These are phyloP conservation scores for Myotis myotis DNA, from an alignment of 2,797 vertebrate species.

Conservation along the genomic window DNA sequence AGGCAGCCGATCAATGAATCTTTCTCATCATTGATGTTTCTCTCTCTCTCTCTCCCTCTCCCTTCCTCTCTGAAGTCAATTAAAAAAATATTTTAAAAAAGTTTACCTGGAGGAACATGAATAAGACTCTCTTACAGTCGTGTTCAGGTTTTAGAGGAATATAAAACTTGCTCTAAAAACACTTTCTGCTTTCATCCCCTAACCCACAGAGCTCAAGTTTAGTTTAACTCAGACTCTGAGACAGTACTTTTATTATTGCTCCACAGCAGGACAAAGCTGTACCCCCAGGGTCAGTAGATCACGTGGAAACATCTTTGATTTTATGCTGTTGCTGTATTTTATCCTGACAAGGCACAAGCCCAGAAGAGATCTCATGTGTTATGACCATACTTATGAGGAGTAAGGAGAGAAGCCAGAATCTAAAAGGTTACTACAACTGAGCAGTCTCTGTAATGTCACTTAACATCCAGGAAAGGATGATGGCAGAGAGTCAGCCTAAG, in stretches of 20 bases:
- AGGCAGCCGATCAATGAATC: no score
- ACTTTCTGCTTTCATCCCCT: background rate
- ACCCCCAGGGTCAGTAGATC: background rate
- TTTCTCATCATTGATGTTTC: no score
- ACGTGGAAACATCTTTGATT: background rate
- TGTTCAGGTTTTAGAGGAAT: constrained; percentile 61
- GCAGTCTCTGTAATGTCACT: background rate
- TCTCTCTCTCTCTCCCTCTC: no score
- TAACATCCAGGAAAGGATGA: background rate
- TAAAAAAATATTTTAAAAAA: background rate
- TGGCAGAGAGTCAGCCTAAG: background rate
- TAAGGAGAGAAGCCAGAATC: background rate
- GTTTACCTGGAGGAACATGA: constrained; percentile 45
- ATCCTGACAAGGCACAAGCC: background rate
- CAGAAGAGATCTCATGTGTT: background rate
- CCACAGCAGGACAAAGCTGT: background rate
- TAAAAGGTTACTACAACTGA: background rate
- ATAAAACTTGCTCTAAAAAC: constrained; percentile 63
- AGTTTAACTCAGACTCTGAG: background rate
- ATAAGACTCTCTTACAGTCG: constrained; percentile 55
- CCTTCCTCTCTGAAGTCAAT: no score
- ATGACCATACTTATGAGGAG: background rate
- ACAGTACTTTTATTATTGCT: background rate
- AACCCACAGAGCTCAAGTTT: background rate
- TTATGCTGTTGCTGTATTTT: background rate